phyloP scores from a whole-genome alignment of 1,140 invertebrate genomes.

The Drosophila quadrilineata region DNA sequence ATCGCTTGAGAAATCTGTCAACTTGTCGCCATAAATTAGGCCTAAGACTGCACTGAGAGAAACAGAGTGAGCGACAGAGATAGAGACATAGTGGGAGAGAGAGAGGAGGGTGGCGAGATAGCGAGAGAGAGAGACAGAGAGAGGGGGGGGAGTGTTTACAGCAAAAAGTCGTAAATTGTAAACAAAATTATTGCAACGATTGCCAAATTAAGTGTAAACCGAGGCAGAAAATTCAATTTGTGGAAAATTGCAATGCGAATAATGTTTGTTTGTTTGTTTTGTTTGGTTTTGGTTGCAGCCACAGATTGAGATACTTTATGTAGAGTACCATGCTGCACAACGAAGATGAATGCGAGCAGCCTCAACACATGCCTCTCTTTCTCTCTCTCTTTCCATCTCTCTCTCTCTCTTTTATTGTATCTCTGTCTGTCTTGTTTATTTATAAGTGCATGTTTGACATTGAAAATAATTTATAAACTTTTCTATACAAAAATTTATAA shows the following conservation, averaged over 20 bases:
- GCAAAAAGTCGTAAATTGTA: slow-evolving; percentile 64
- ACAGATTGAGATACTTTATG: slow-evolving; percentile 44
- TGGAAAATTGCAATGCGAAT: slow-evolving; percentile 43
- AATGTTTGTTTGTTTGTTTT: slow-evolving; percentile 67
- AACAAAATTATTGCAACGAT: slow-evolving; percentile 78
- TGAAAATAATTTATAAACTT: slow-evolving; percentile 74
- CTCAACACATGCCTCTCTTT: no score
- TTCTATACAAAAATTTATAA: slow-evolving; percentile 67
- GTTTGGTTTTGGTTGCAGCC: slow-evolving; percentile 15
- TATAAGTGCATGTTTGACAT: slow-evolving; percentile 75
- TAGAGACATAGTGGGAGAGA: background rate
- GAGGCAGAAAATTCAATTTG: slow-evolving; percentile 73
- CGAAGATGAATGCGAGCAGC: no score
- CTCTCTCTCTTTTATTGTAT: no score
- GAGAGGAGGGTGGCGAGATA: background rate
- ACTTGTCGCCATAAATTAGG: slow-evolving; percentile 69
- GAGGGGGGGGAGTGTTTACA: slow-evolving; percentile 46
- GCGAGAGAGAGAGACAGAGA: background rate
- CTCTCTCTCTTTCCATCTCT: no score
- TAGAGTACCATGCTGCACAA: no score
- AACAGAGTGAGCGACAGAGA: background rate
- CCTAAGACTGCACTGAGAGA: slow-evolving; percentile 38
- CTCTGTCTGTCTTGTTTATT: slow-evolving; percentile 57
- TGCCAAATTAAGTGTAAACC: slow-evolving; percentile 75
- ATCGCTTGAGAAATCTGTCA: slow-evolving; percentile 75